Conservation (phyloP, 2,888 invertebrate species). For the Trissolcus brochymenae region DNA sequence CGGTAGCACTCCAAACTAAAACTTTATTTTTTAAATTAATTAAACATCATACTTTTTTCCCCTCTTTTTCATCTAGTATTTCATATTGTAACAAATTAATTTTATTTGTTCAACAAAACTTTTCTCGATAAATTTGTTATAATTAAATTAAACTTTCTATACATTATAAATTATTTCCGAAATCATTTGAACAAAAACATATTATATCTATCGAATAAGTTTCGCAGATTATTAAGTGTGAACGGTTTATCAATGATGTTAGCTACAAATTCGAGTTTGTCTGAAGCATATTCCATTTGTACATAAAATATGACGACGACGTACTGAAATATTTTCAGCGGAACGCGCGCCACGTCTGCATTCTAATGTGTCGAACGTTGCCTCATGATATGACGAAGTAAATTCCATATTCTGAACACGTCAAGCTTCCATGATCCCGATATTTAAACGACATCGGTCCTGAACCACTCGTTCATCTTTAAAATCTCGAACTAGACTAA, state of each 20-base stretch:
- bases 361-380: constrained; percentile 51
- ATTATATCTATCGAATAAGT: background rate
- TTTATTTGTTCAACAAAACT: too few relatives aligned
- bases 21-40: too few relatives aligned
- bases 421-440: constrained; percentile 41
- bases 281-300: constrained; percentile 35
- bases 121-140: too few relatives aligned
- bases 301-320: constrained; percentile 25
- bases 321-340: constrained; percentile 34
- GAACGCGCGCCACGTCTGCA: constrained; percentile 6
- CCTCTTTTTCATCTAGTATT: too few relatives aligned
- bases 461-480: constrained; percentile 42
- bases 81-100: too few relatives aligned
- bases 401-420: constrained; percentile 49
- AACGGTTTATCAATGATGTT: constrained; percentile 12
- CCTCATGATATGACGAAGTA: constrained; percentile 34
- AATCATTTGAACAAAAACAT: too few relatives aligned
- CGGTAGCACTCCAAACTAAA: too few relatives aligned
- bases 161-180: too few relatives aligned
- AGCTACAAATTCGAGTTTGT: constrained; percentile 24
- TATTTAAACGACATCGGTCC: constrained; percentile 47
- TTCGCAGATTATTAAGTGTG: constrained; percentile 6
- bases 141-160: too few relatives aligned
- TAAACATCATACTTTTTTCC: too few relatives aligned
- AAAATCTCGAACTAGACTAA: constrained; percentile 44